Evolutionary conservation across 2,797 vertebrate genomes (phyloP).

Genomic region (Dallia pectoralis): DNA sequence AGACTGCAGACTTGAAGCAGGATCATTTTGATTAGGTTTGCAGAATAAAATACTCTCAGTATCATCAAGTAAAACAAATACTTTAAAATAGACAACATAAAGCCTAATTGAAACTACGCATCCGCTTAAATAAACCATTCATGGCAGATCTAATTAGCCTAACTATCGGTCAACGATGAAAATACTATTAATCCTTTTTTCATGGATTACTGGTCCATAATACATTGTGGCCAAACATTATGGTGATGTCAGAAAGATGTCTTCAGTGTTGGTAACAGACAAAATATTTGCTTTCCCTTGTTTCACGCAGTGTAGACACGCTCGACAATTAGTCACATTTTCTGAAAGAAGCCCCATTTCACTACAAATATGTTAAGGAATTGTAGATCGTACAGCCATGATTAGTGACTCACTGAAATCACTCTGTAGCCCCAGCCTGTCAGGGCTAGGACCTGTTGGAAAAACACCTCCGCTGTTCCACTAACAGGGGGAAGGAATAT

Average conservation of each 20-base stretch:
- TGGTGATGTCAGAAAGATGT: too few relatives aligned
- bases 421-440: slow-evolving; percentile 97
- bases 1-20: too few relatives aligned
- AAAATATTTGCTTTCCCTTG: background rate
- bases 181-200: background rate
- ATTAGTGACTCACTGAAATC: slow-evolving; percentile 85
- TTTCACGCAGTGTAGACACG: background rate
- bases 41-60: background rate
- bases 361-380: background rate
- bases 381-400: background rate
- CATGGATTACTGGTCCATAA: background rate
- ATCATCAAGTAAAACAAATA: background rate
- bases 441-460: slow-evolving; percentile 93
- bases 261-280: background rate
- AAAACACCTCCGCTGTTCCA: slow-evolving; percentile 96
- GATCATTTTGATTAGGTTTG: background rate
- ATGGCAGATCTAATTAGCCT: background rate
- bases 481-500: slow-evolving; percentile 96
- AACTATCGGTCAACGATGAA: background rate
- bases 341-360: background rate
- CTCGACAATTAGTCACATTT: background rate
- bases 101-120: background rate
- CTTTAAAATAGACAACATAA: background rate
- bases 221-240: background rate
- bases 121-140: background rate